Conservation (phyloP, 1,140 invertebrate species). For the Bombus huntii region DNA sequence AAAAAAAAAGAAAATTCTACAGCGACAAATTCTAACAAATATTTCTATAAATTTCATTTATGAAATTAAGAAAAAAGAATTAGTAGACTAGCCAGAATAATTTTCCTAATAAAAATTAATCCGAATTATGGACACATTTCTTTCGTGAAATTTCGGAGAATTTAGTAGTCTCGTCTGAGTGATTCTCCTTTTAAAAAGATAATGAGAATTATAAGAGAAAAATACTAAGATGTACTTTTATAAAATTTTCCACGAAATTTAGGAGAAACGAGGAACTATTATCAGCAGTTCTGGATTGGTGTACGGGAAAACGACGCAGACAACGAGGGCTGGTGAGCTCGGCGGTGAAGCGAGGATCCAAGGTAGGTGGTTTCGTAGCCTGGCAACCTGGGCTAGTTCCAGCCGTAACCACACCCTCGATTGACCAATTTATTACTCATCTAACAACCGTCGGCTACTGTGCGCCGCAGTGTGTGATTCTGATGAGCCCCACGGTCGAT, state of each 20-base stretch:
- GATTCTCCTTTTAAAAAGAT: background rate
- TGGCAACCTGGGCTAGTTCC: conserved; percentile 76
- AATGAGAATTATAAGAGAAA: background rate
- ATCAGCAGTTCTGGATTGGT: too few relatives aligned
- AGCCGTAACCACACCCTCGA: conserved; percentile 76
- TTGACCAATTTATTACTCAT: conserved; percentile 79
- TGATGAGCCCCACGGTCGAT: conserved; percentile 11
- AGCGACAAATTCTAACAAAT: background rate
- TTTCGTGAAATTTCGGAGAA: background rate
- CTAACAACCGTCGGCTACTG: conserved; percentile 62
- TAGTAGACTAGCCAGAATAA: too few relatives aligned
- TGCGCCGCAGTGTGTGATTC: conserved; percentile 32
- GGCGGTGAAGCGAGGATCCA: conserved; percentile 62
- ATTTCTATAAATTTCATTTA: background rate
- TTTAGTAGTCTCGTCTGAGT: too few relatives aligned
- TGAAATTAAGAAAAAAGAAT: background rate
- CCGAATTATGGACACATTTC: too few relatives aligned
- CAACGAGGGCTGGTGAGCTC: conserved; percentile 32
- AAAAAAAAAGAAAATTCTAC: background rate
- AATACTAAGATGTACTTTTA: background rate
- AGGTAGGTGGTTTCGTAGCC: conserved; percentile 75
- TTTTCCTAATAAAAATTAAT: background rate
- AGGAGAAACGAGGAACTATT: background rate
- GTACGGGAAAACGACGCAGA: conserved; percentile 11
- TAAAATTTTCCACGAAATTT: background rate